A percentile compares a stretch with the other conserved stretches of the same genome.
phyloP scores from a whole-genome alignment of 2,888 invertebrate genomes.

The Scelioninae gen. 2 region DNA sequence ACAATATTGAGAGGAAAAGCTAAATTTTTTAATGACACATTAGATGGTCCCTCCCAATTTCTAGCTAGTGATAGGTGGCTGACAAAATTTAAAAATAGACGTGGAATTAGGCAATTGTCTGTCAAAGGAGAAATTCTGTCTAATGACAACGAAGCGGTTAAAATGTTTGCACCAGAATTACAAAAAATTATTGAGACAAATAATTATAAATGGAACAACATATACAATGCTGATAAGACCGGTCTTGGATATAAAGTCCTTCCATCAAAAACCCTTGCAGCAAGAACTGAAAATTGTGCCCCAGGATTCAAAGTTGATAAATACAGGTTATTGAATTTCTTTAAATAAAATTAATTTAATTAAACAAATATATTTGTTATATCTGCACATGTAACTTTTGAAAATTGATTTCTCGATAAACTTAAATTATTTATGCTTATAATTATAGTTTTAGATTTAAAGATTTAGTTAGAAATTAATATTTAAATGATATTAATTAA shows the following conservation, averaged over 20 bases:
- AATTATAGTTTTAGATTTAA: too few species aligned
- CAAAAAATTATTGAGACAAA: background rate
- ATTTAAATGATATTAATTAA: too few species aligned
- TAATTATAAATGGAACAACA: conserved; percentile 12
- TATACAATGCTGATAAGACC: conserved; percentile 25
- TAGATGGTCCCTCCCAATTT: conserved; percentile 1
- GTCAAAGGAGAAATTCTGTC: conserved; percentile 11
- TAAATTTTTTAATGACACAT: background rate
- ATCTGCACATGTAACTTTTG: too few species aligned
- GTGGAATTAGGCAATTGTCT: background rate
- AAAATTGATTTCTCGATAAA: too few species aligned
- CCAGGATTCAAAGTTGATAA: background rate
- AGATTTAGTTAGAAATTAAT: too few species aligned
- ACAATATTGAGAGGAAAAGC: conserved; percentile 1
- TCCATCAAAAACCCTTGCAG: conserved; percentile 14
- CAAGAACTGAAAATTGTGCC: background rate
- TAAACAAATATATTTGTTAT: too few species aligned
- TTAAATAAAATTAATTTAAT: too few species aligned
- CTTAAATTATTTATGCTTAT: too few species aligned
- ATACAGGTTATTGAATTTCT: conserved; percentile 4
- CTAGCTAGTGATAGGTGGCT: conserved; percentile 52
- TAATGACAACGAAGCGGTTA: background rate
- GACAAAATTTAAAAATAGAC: conserved; percentile 15
- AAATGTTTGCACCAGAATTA: background rate
- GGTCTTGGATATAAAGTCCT: conserved; percentile 14